Base-by-base conservation (phyloP, 2,888 invertebrate species). In the Achlya flavicornis region DNA sequence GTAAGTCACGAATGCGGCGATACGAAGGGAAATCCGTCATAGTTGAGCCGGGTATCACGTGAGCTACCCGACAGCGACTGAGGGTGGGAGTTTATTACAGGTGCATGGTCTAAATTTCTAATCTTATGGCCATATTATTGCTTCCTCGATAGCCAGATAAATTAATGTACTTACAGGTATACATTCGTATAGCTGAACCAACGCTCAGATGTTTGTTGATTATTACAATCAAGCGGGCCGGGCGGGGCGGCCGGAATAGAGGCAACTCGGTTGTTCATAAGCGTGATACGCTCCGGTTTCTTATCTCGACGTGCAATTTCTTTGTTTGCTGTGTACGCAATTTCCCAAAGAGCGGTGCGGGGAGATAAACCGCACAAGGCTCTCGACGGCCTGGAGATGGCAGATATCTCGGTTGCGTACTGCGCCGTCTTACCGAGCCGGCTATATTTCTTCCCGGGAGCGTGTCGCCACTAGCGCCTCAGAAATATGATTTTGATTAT, bases 321-420 rank as follows among this genome's bases (percentile, higher is more conserved):
- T 90, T 91, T 92, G 91, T 92, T 90, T 89, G 88, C 83, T 77
- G 83, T 85, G 85, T 87, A 87, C 90, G 89, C 90, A 89, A 90
- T 90, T 89, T 89, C 90, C 87, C 83, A 87, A 88, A 88, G 84
- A 85, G 87, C 80, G 77, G 73, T 79, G 74, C 75, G 76, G 71
- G 72, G 79, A 87, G 88, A 91, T 90, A 90, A 90, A 86, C 83
- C 84, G 78, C 79, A 78, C 81, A 78, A 84, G 81, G 80, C 79
- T 70, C 80, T 73, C 75, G 78, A 76, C 68, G 66, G 76, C 78
- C 81, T 83, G 79, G 72, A 86, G 89, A 89, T 89, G 86, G 80
- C 80, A 88, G 91, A 90, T 91, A 91, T 85, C 83, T 82, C 72
- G 72, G 69, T 58, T 77, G 76, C 75, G 80, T 79, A 79, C 73